Evolutionary conservation across 2,113 vertebrate genomes (phyloP).

Genomic region (Lampris megalopsis): DNA sequence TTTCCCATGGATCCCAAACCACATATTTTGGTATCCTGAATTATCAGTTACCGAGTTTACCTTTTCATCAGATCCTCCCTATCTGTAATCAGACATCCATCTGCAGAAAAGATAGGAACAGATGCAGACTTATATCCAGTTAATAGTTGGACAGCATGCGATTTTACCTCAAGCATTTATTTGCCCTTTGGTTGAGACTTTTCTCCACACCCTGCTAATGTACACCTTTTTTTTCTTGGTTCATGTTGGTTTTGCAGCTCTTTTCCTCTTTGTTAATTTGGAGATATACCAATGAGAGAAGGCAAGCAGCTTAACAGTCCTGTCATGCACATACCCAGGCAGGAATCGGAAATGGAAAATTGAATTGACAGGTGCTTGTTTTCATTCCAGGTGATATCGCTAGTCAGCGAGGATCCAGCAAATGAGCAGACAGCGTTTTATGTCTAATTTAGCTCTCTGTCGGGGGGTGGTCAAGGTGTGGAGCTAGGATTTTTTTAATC

Average conservation of each 20-base stretch:
- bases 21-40: background rate
- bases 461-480: slow-evolving; percentile 7
- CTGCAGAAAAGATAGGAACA: background rate
- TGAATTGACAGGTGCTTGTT: slow-evolving; percentile 67
- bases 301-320: slow-evolving; percentile 20
- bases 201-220: background rate
- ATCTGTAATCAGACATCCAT: background rate
- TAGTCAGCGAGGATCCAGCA: slow-evolving; percentile 56
- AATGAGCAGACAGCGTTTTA: slow-evolving; percentile 53
- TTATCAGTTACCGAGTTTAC: background rate
- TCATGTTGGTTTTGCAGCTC: background rate
- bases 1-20: background rate
- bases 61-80: background rate
- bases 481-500: slow-evolving; percentile 56
- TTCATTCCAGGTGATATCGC: slow-evolving; percentile 59
- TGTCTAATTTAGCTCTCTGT: slow-evolving; percentile 61
- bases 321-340: slow-evolving; percentile 13
- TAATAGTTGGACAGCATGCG: background rate
- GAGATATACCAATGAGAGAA: background rate
- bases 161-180: background rate
- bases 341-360: slow-evolving; percentile 59
- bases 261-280: background rate
- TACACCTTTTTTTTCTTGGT: background rate
- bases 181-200: background rate
- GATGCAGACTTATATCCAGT: background rate